These are phyloP conservation scores for Leucophenga maculata DNA, from an alignment of 2,888 invertebrate species.

Conservation along the genomic window DNA sequence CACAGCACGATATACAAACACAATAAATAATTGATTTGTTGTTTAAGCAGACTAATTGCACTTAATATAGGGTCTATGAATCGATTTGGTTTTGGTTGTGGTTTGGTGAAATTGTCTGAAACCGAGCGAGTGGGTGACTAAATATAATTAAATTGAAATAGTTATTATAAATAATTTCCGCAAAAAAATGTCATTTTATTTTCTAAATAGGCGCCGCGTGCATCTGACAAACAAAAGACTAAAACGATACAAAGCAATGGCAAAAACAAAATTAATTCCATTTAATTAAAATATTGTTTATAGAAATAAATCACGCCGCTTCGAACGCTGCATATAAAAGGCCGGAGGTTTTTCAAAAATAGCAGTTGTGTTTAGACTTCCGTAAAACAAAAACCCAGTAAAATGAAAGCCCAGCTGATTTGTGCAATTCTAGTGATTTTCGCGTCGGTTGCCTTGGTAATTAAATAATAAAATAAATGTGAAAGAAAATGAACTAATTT, in stretches of 20 bases:
- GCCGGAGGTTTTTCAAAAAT: background rate
- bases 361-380: background rate
- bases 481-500: background rate
- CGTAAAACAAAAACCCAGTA: background rate
- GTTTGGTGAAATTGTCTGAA: background rate
- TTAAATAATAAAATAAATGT: background rate
- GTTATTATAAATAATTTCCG: slow-evolving; percentile 17
- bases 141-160: slow-evolving; percentile 17
- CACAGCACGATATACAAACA: background rate
- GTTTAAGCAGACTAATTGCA: slow-evolving; percentile 53
- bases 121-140: background rate
- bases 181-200: background rate
- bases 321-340: slow-evolving; percentile 5
- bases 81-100: too few relatives aligned
- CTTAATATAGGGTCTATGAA: slow-evolving; percentile 23
- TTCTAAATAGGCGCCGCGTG: background rate
- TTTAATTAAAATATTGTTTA: background rate
- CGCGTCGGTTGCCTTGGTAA: slow-evolving; percentile 20
- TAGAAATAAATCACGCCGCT: background rate
- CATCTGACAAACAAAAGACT: background rate
- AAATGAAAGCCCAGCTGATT: slow-evolving; percentile 10
- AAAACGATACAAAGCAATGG: background rate
- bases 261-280: slow-evolving; percentile 4
- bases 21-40: slow-evolving; percentile 55
- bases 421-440: slow-evolving; percentile 6